Conservation (phyloP, 2,888 invertebrate genomes). For the Tipula vernalis region DNA sequence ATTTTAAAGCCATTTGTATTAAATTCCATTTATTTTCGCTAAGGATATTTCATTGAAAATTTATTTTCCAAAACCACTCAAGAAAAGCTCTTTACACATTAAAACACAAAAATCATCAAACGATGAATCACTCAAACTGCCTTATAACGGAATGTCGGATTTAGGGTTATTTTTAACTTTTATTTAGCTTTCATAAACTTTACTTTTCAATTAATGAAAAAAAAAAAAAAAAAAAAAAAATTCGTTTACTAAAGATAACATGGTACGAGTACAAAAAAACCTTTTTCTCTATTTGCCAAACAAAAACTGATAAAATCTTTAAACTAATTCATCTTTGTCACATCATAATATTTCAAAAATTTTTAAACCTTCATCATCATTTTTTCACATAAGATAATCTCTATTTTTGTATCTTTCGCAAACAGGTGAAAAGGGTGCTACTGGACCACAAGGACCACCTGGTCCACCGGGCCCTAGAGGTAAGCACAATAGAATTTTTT, state of each 20-base stretch:
- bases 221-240: no score
- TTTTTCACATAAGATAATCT: neutral
- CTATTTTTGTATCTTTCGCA: slow-evolving; percentile 14
- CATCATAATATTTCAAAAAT: neutral
- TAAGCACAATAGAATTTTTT: slow-evolving; percentile 24
- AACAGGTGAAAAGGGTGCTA: slow-evolving; percentile 42
- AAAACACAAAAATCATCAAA: no score
- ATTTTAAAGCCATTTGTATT: no score
- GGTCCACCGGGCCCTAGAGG: slow-evolving; percentile 62
- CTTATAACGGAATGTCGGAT: no score
- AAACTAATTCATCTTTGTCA: neutral
- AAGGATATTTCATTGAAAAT: no score
- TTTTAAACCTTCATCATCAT: neutral
- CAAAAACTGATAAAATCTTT: neutral
- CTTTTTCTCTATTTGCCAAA: neutral
- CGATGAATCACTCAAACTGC: no score
- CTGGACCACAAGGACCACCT: slow-evolving; percentile 52
- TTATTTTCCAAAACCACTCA: no score
- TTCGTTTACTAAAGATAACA: neutral
- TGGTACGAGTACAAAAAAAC: neutral
- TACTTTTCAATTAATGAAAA: no score
- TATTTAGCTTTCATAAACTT: no score
- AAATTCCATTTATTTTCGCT: no score
- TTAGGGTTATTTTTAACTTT: no score
- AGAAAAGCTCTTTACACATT: no score